Evolutionary conservation across 2,888 invertebrate genomes (phyloP), one percentile per base, ranked within the genome.

Genomic region (Apomyelois bistriatella): DNA sequence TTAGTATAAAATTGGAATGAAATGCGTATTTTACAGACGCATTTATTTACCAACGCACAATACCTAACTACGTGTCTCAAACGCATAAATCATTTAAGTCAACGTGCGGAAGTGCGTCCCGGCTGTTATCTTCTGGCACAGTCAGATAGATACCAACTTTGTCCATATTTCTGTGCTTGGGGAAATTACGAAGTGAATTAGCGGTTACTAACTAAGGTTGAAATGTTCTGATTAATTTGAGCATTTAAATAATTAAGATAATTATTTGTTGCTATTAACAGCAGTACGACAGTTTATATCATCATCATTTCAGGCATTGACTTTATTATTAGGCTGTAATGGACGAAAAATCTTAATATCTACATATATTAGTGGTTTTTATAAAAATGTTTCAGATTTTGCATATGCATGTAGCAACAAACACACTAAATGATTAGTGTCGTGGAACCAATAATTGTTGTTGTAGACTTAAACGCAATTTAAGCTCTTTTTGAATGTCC

Each of bases 81-180:
- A 15, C 13, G 10, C 15, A 40, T 46, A 46, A 46, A 46, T 46
- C 46, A 46, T 46, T 12, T 5, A 10, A 46, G 15, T 7, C 10
- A 32, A 41, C 16, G 32, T 10, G 32, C 35, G 46, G 46, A 46
- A 46, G 46, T 46, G 46, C 32, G 46, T 46, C 46, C 28, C 43
- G 30, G 28, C 9, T 30, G 32, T 46, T 46, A 46, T 46, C 46
- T 8, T 43, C 28, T 22, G 28, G 28, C 28, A 12, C 28, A 43
- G 32, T 35, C 46, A 16, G 46, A 46, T 46, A 16, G 46, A 46
- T 46, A 46, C 46, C 8, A 46, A 46, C 46, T 46, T 46, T 15
- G 32, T 16, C 46, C 46, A 32, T 46, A 46, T 35, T 32, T 32
- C 46, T 46, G 46, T 12, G 41, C 9, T 10, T n/a, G 46, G 10